Conservation (phyloP, 2,888 invertebrate species). For the Zygogramma bicolorata region DNA sequence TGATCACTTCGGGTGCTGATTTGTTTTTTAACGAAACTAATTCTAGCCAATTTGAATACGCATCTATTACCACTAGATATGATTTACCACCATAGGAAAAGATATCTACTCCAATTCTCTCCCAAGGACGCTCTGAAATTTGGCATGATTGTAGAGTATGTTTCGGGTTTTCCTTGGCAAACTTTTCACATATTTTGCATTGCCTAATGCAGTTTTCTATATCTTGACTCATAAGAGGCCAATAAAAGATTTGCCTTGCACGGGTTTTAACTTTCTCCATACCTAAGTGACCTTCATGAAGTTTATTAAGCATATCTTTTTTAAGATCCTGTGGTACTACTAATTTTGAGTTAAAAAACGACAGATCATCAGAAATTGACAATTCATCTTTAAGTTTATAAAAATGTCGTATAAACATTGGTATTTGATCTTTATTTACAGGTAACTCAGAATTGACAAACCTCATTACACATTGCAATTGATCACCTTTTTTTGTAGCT, state of each 20-base stretch:
- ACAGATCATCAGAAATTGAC: background rate
- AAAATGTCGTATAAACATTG: background rate
- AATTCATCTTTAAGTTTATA: background rate
- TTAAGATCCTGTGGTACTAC: background rate
- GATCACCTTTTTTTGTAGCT: background rate
- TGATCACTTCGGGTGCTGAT: background rate
- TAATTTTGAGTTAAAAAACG: background rate
- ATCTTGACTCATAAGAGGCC: background rate
- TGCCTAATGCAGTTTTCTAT: background rate
- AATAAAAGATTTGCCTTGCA: background rate
- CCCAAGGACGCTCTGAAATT: background rate
- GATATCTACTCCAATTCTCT: background rate
- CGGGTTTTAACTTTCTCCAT: background rate
- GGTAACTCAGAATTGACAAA: background rate
- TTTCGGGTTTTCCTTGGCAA: no score
- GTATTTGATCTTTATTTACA: background rate
- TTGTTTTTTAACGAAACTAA: background rate
- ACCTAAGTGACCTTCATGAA: background rate
- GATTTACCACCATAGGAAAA: background rate
- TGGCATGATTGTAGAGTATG: background rate
- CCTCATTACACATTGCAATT: background rate
- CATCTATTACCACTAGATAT: background rate
- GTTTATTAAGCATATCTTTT: background rate
- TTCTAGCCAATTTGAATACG: background rate
- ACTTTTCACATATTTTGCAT: background rate